phyloP scores from a whole-genome alignment of 2,797 vertebrate genomes.

The Phrynocephalus vlangalii region DNA sequence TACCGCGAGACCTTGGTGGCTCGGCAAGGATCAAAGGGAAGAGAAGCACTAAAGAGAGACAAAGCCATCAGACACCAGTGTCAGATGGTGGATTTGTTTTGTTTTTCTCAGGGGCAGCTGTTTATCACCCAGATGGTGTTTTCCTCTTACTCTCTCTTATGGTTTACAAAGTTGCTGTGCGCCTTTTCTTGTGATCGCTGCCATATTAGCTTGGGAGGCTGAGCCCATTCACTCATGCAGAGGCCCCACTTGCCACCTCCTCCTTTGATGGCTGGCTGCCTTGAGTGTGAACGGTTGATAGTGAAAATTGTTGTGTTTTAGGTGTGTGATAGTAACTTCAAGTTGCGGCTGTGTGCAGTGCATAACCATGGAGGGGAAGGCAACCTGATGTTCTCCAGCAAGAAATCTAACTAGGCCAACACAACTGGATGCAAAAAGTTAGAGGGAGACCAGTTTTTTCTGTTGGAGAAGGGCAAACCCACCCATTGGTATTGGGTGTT shows the following conservation, averaged over 20 bases:
- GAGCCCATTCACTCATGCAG: neutral
- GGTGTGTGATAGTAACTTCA: neutral
- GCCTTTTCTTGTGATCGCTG: neutral
- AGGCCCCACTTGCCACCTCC: no score
- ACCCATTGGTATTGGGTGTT: no score
- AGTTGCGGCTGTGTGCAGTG: no score
- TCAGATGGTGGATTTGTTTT: neutral
- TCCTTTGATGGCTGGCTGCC: no score
- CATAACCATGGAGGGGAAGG: no score
- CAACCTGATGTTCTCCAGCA: no score
- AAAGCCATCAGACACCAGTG: neutral
- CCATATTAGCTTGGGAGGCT: neutral
- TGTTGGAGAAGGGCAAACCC: no score
- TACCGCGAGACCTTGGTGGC: neutral
- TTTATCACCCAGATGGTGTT: neutral
- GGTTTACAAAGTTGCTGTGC: neutral
- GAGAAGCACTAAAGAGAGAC: neutral
- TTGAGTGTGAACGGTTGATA: neutral
- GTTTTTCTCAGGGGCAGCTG: neutral
- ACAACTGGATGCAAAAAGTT: no score
- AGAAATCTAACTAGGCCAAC: no score
- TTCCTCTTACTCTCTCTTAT: neutral
- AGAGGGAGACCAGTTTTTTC: no score
- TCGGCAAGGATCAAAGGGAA: conserved; percentile 1
- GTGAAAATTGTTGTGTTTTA: neutral